Percentiles rank a stretch among this genome's conserved stretches.
Evolutionary conservation across 2,888 invertebrate species (phyloP).

Genomic region (Elegia similella): DNA sequence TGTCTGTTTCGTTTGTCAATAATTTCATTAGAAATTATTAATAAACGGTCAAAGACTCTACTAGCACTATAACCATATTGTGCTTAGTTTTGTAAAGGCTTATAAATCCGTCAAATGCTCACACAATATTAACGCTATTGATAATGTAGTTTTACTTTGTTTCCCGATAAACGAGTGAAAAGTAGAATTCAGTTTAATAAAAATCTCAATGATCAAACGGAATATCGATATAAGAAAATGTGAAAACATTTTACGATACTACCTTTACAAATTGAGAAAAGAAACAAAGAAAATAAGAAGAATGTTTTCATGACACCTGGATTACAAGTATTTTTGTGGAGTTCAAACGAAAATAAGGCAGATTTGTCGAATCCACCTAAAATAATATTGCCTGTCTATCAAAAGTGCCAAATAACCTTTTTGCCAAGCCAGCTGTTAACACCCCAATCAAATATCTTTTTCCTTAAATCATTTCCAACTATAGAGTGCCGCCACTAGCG

Average conservation of each 20-base stretch:
- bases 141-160: neutral
- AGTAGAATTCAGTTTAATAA: neutral
- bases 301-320: slow-evolving; percentile 8
- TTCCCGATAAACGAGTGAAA: neutral
- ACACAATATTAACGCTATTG: neutral
- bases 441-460: neutral
- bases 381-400: slow-evolving; percentile 8
- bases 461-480: neutral
- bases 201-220: neutral
- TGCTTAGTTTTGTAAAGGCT: too few relatives aligned
- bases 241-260: neutral
- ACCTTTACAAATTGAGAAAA: neutral
- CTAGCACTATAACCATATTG: too few relatives aligned
- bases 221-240: neutral
- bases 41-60: neutral
- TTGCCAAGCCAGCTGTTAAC: neutral
- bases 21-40: neutral
- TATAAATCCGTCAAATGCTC: too few relatives aligned
- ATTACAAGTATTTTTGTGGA: neutral
- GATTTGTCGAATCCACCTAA: slow-evolving; percentile 6
- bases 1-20: too few relatives aligned
- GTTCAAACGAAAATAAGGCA: slow-evolving; percentile 10
- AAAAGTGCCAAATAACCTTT: slow-evolving; percentile 14
- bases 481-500: neutral
- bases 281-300: neutral